Evolutionary conservation across 2,797 vertebrate species (phyloP).

Genomic region (Hydrocynus forskahlii): DNA sequence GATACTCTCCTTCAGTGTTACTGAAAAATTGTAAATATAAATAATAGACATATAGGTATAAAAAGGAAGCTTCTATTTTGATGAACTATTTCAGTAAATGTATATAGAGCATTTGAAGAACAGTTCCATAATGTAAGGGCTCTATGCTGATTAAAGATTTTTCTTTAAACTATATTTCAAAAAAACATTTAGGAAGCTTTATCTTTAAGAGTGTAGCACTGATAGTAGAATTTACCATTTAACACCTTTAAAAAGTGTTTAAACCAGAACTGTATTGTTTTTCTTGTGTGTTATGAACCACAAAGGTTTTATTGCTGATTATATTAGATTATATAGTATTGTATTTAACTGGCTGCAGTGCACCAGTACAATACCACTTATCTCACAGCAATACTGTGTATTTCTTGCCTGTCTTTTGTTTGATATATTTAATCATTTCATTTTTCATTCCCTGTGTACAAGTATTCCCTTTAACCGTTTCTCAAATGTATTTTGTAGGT

Average conservation of each 20-base stretch:
- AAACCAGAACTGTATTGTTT: constrained; percentile 11
- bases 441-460: constrained; percentile 19
- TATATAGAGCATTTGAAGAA: not conserved
- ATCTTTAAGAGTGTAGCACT: not conserved
- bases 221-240: not conserved
- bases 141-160: not conserved
- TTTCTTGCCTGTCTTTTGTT: not conserved
- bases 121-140: not conserved
- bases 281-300: constrained; percentile 2
- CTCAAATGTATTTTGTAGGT: constrained; percentile 11
- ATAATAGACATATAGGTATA: no score
- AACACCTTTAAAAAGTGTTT: not conserved
- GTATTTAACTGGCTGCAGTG: not conserved
- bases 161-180: not conserved
- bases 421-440: not conserved
- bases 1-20: no score
- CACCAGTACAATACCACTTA: not conserved
- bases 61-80: no score
- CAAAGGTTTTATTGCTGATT: not conserved
- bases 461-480: not conserved
- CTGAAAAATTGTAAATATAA: no score
- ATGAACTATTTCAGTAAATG: not conserved
- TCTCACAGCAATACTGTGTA: not conserved
- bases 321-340: not conserved
- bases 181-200: not conserved